Evolutionary conservation across 2,797 vertebrate species (phyloP), one percentile per base, ranked within the genome.

Genomic region (Syngnathus acus): DNA sequence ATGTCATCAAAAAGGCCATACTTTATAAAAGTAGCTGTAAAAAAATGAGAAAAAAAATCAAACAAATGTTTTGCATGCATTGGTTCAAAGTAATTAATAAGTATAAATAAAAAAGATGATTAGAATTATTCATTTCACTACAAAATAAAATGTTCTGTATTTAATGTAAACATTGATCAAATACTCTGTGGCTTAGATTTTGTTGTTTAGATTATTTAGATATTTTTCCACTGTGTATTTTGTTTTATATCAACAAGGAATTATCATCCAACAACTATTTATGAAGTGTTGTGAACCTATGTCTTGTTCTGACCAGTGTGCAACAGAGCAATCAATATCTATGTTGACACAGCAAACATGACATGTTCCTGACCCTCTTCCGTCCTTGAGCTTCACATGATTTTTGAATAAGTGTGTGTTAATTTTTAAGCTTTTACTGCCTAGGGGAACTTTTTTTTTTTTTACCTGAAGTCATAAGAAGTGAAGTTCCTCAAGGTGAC

Each of bases 401-500:
- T 54, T 67, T 50, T 58, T 6, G 14, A 66, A 61, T 63, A 43
- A 2, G n/a, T 4, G 1, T 3, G 5, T 69, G 68, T 72, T 69
- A 21, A 67, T 80, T 65, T 71, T 71, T 72, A 71, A 3, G 10
- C 53, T 6, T 68, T 76, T 60, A 69, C n/a, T 64, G 62, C 42
- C 60, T 14, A 3, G 21, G 37, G 38, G 9, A 65, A 65, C 54
- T 32, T 32, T 32, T 32, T 43, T 9, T 38, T 45, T 0, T 47
- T 84, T 92, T 72, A 97, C 95, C 93, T 93, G 88, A 95, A 95
- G 76, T 91, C 82, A 75, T 91, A 88, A 0, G 90, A 84, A 68
- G 86, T 80, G 79, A 90, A 97, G 81, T 88, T 90, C 78, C 78
- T 91, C 74, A 97, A 74, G 7, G 89, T 80, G 70, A 95, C 87